These are phyloP conservation scores for Caenorhabditis brenneri DNA, from an alignment of 1,140 invertebrate species.

Conservation along the genomic window DNA sequence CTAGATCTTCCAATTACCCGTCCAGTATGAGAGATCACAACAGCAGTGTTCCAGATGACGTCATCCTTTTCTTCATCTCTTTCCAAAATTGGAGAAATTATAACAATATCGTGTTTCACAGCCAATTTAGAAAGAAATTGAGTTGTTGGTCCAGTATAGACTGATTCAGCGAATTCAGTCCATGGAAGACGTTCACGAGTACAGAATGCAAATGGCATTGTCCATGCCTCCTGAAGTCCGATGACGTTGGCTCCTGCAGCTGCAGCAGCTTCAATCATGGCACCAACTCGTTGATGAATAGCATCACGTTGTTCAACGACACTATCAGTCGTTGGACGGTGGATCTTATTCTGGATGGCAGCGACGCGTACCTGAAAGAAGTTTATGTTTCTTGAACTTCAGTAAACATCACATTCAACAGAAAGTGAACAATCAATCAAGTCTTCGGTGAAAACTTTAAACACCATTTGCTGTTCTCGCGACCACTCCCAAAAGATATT, in stretches of 20 bases:
- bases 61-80: slow-evolving; percentile 85
- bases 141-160: slow-evolving; percentile 84
- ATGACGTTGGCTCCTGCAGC: slow-evolving; percentile 84
- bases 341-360: slow-evolving; percentile 87
- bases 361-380: slow-evolving; percentile 78
- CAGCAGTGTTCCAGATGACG: slow-evolving; percentile 92
- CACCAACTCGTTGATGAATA: slow-evolving; percentile 77
- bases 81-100: slow-evolving; percentile 92
- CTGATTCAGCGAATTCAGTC: slow-evolving; percentile 94
- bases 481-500: too few species aligned
- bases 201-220: slow-evolving; percentile 97
- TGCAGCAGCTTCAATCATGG: slow-evolving; percentile 82
- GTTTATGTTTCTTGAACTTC: too few species aligned
- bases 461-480: too few species aligned
- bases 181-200: slow-evolving; percentile 94
- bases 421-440: too few species aligned
- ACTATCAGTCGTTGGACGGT: slow-evolving; percentile 79
- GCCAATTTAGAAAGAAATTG: slow-evolving; percentile 81
- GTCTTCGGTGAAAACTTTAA: too few species aligned
- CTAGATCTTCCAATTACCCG: slow-evolving; percentile 89
- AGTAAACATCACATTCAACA: too few species aligned
- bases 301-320: slow-evolving; percentile 82
- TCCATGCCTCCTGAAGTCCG: slow-evolving; percentile 96
- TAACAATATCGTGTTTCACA: slow-evolving; percentile 88
- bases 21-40: slow-evolving; percentile 87